Base-by-base conservation (phyloP, 2,888 invertebrate species). In the Cerastoderma edule region DNA sequence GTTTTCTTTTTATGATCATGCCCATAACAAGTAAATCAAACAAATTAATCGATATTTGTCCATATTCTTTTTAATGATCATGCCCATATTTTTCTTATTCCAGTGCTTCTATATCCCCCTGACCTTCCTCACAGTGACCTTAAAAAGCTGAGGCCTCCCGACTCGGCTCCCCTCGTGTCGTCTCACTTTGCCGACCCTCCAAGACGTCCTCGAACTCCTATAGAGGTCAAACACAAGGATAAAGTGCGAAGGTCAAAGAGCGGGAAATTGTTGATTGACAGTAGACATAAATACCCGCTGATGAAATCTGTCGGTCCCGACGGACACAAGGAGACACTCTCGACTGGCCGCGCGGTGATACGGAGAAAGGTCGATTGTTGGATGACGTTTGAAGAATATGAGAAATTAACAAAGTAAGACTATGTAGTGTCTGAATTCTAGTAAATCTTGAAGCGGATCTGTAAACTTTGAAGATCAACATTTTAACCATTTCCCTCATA, bases 351-450 rank as follows among this genome's bases (percentile, higher is more conserved):
- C 30, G 91, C 92, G 2, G 71, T 89, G 2, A 86, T 92, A 22
- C 70, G 84, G 13, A 75, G 89, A 16, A 84, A 85, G 67, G 87
- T 89, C 0, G 89, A 92, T 82, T 89, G 89, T 75, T 91, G 92
- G 91, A 89, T 92, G 90, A 87, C 90, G 0, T 92, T 90, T 86
- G 91, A 92, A 69, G 89, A 91, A 67, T 92, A 91, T 80, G 89
- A 89, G 46, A 82, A 77, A 68, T 76, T 91, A 4, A 91, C 90
- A 30, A 85, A 85, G 89, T 89, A 83, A 74, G 72, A 44, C 44
- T 44, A 44, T n/a, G n/a, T n/a, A n/a, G n/a, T n/a, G n/a, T n/a
- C n/a, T n/a, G n/a, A n/a, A n/a, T n/a, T n/a, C n/a, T n/a, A n/a
- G n/a, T n/a, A n/a, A n/a, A n/a, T n/a, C n/a, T n/a, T n/a, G n/a